Conservation (phyloP, 2,888 invertebrate genomes). For the Halocaridina rubra region DNA sequence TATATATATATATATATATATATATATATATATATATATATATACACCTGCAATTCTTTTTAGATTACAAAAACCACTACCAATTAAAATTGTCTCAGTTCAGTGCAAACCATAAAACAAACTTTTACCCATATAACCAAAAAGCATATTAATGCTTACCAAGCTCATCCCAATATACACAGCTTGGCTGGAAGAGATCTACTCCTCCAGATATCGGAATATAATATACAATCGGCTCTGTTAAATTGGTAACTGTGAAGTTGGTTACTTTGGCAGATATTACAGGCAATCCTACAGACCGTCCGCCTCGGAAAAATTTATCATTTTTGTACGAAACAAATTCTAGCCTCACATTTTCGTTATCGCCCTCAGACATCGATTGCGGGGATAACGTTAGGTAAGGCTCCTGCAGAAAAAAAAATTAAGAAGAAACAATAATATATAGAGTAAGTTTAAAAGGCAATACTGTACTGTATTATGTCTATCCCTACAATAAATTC, state of each 20-base stretch:
- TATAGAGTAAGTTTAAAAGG: neutral
- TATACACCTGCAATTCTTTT: no score
- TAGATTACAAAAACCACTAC: no score
- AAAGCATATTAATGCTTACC: neutral
- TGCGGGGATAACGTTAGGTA: conserved; percentile 26
- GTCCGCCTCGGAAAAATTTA: conserved; percentile 33
- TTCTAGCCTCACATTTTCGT: conserved; percentile 30
- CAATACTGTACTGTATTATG: no score
- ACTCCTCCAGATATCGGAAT: neutral
- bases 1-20: no score
- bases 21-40: no score
- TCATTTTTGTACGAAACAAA: conserved; percentile 42
- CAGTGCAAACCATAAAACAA: no score
- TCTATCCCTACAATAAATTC: no score
- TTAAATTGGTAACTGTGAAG: conserved; percentile 18
- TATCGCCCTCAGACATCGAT: conserved; percentile 6
- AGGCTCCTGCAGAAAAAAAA: conserved; percentile 11
- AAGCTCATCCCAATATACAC: conserved; percentile 46
- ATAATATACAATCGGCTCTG: conserved; percentile 26
- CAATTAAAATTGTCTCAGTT: no score
- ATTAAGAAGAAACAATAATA: neutral
- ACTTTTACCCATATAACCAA: no score
- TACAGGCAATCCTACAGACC: conserved; percentile 15
- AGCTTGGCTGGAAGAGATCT: neutral
- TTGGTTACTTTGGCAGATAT: conserved; percentile 35